These are phyloP conservation scores for Alviniconcha strummeri DNA, from an alignment of 2,888 invertebrate genomes.

Conservation along the genomic window DNA sequence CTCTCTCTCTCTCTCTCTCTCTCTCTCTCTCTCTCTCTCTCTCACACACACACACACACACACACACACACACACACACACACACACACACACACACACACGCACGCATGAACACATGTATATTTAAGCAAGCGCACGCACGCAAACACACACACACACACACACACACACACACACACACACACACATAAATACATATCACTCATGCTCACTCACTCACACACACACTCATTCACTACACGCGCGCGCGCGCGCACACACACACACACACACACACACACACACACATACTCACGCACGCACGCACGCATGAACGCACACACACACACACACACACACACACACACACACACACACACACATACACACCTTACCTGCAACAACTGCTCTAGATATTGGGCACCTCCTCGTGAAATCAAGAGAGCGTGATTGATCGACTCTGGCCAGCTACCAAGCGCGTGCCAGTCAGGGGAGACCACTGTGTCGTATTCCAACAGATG, in stretches of 20 bases:
- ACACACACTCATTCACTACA: no score
- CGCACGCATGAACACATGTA: background rate
- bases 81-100: background rate
- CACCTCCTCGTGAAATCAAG: constrained; percentile 34
- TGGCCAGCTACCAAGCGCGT: constrained; percentile 38
- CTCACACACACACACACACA: background rate
- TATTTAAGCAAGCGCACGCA: background rate
- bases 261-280: background rate
- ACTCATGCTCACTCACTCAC: no score
- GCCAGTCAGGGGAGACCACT: constrained; percentile 43
- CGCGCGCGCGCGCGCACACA: background rate
- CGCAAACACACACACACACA: background rate
- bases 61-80: background rate
- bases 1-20: background rate
- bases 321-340: background rate
- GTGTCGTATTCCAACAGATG: constrained; percentile 35
- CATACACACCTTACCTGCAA: background rate
- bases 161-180: background rate
- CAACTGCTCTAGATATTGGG: constrained; percentile 30
- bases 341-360: background rate
- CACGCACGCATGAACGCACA: background rate
- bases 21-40: background rate
- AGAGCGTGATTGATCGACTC: constrained; percentile 39
- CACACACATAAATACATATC: background rate
- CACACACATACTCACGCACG: background rate